phyloP scores from a whole-genome alignment of 2,797 vertebrate species.

The Helostoma temminkii region DNA sequence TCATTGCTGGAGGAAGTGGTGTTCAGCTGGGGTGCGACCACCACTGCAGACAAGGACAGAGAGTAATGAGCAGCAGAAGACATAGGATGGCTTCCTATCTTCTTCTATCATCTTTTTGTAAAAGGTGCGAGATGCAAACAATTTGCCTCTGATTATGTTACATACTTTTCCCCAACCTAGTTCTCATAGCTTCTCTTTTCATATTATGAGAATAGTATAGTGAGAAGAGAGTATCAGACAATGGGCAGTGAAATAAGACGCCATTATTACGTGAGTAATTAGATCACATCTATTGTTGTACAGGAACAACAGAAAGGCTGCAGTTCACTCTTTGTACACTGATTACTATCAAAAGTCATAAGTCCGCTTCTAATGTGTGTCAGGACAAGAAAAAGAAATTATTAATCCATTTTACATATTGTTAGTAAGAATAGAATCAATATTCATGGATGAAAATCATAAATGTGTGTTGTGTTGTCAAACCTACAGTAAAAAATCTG shows the following conservation, averaged over 20 bases:
- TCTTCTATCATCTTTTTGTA: constrained; percentile 24
- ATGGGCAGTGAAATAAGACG: constrained; percentile 70
- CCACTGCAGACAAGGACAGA: constrained; percentile 77
- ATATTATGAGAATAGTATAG: constrained; percentile 57
- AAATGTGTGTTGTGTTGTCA: neutral
- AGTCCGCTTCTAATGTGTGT: constrained; percentile 31
- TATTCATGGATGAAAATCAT: neutral
- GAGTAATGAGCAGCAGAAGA: neutral
- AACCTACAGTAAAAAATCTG: neutral
- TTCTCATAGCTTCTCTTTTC: constrained; percentile 86
- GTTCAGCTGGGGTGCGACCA: constrained; percentile 84
- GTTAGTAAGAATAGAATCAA: neutral
- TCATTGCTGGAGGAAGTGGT: constrained; percentile 81
- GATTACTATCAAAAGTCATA: constrained; percentile 55
- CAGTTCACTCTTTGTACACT: constrained; percentile 35
- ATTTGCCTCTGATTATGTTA: constrained; percentile 69
- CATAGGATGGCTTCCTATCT: constrained; percentile 3
- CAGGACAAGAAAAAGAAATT: constrained; percentile 18
- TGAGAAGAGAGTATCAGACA: constrained; percentile 60
- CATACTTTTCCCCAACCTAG: constrained; percentile 66
- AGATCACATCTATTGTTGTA: constrained; percentile 71
- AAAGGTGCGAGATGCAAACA: constrained; percentile 52
- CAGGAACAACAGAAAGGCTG: constrained; percentile 48
- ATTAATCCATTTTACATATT: neutral
- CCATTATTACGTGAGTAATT: constrained; percentile 49